Base-by-base conservation (phyloP, 2,113 vertebrate species). In the Mandrillus leucophaeus region DNA sequence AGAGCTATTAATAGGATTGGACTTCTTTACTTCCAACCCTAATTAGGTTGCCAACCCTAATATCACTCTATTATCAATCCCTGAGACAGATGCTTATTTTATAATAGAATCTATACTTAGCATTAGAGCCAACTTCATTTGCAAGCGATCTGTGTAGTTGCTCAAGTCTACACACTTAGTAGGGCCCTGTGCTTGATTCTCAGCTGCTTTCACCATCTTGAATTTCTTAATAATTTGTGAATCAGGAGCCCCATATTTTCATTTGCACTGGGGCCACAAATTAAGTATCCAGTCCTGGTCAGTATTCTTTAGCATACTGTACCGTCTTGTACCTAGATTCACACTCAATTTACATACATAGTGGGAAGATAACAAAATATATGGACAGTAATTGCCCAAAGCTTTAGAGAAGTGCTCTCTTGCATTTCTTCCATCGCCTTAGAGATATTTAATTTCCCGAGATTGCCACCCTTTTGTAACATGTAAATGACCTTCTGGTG, bases 211-310 rank as follows among this genome's bases (percentile, higher is more conserved):
- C 12, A 76, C 3, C 27, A 85, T n/a, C 11, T 90, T 90, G 8
- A 92, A 66, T 55, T 25, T 89, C 27, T 70, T 45, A 66, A 84
- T 72, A 64, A 45, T 50, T 23, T 72, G 38, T 90, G 27, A 96
- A 87, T 8, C 82, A 57, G 18, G 32, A 75, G 4, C 6, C 35
- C 10, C 7, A 22, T 8, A 64, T 78, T 66, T 93, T 93, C 14
- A 72, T 50, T 89, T 80, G 23, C 5, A 30, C 8, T 35, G 17
- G 9, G 16, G 1, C 17, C 4, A 78, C 72, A 96, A 86, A 85
- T 93, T 59, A 88, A 95, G 64, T 30, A 25, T 8, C 6, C 20
- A 40, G 13, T 66, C 5, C n/a, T 78, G 2, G 6, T 73, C 12
- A 57, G 22, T 50, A 68, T 48, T 95, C 55, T 45, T 66, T 40